Conservation (phyloP, 1,140 invertebrate genomes). For the Scaptomyza hsui region DNA sequence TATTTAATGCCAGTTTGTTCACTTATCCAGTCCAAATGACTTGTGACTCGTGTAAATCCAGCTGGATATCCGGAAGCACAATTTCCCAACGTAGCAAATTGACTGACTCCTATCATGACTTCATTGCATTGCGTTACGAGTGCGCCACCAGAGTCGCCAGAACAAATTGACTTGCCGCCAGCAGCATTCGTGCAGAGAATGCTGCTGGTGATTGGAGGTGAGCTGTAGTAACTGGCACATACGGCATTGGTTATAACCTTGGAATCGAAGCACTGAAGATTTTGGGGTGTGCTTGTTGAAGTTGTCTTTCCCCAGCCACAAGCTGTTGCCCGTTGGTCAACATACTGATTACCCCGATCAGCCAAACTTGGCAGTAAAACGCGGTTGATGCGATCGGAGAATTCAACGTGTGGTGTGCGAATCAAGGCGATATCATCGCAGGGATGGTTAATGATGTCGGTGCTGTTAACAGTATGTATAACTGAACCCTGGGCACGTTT, state of each 20-base stretch:
- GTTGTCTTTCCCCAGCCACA: conserved; percentile 63
- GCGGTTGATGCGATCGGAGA: conserved; percentile 37
- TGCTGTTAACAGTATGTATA: conserved; percentile 42
- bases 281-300: conserved; percentile 20
- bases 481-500: conserved; percentile 28
- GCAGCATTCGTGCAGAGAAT: conserved; percentile 47
- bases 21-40: conserved; percentile 50
- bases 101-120: conserved; percentile 48
- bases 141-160: conserved; percentile 55
- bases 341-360: conserved; percentile 33
- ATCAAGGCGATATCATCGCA: conserved; percentile 59
- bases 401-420: conserved; percentile 52
- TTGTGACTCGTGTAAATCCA: conserved; percentile 53
- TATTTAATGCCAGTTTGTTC: conserved; percentile 41
- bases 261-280: conserved; percentile 56
- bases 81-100: conserved; percentile 34
- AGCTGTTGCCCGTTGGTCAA: conserved; percentile 39
- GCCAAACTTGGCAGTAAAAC: conserved; percentile 37
- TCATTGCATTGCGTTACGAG: conserved; percentile 35
- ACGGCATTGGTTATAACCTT: conserved; percentile 50
- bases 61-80: conserved; percentile 52
- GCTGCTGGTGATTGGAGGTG: not conserved
- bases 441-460: conserved; percentile 46
- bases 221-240: conserved; percentile 24
- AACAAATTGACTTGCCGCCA: conserved; percentile 48